These are phyloP conservation scores for Agelastica alni DNA, from an alignment of 2,888 invertebrate genomes.

Conservation along the genomic window DNA sequence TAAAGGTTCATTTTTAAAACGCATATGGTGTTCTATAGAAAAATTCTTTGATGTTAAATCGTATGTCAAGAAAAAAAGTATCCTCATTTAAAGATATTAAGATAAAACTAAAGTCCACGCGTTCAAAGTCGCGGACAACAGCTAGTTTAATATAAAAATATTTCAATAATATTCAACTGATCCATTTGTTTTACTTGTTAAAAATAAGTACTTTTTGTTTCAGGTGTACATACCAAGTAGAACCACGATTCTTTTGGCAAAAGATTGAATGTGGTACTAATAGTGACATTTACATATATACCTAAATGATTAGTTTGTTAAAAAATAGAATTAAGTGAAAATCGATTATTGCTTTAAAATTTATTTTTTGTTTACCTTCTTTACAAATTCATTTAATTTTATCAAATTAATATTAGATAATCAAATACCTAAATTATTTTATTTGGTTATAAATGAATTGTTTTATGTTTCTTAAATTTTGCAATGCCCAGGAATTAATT, in stretches of 20 bases:
- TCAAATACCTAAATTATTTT: background rate
- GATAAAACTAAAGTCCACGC: too few relatives aligned
- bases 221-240: constrained; percentile 77
- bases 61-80: too few relatives aligned
- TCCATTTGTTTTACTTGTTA: constrained; percentile 11
- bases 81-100: too few relatives aligned
- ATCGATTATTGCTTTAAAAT: background rate
- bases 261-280: constrained; percentile 23
- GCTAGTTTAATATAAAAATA: too few relatives aligned
- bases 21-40: too few relatives aligned
- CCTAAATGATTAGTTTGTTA: background rate
- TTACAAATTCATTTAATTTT: too few relatives aligned
- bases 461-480: background rate
- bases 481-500: background rate
- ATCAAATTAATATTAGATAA: too few relatives aligned
- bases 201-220: constrained; percentile 46
- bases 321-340: background rate
- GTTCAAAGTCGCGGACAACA: too few relatives aligned
- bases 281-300: background rate
- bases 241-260: constrained; percentile 65
- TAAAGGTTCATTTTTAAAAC: too few relatives aligned
- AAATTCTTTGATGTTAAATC: too few relatives aligned
- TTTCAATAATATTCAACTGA: too few relatives aligned
- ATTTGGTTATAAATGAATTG: background rate
- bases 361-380: too few relatives aligned